phyloP scores from a whole-genome alignment of 2,113 vertebrate genomes.

The Petromus typicus region DNA sequence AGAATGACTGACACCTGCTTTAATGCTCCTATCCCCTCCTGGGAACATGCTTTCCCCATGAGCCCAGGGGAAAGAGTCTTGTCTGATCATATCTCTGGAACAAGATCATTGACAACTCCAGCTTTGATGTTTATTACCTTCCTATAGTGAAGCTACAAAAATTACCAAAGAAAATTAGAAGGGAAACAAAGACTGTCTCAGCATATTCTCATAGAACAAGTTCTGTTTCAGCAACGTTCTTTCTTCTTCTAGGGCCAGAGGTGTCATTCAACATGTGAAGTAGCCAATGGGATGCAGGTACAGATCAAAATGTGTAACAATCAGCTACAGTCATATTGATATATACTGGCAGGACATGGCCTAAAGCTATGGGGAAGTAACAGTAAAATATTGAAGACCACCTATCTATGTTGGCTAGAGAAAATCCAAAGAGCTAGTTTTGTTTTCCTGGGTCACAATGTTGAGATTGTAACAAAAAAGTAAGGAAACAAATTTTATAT shows the following conservation, averaged over 20 bases:
- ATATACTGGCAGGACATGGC: not conserved
- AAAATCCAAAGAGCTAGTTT: not conserved
- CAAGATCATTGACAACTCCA: slow-evolving; percentile 22
- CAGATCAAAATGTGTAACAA: not conserved
- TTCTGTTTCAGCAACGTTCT: slow-evolving; percentile 21
- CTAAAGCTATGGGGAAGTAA: not conserved
- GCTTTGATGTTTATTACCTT: slow-evolving; percentile 61
- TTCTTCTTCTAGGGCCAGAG: slow-evolving; percentile 1
- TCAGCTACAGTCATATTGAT: not conserved
- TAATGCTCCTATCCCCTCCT: slow-evolving; percentile 23
- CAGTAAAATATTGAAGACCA: not conserved
- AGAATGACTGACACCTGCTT: slow-evolving; percentile 39
- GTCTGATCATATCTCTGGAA: slow-evolving; percentile 48
- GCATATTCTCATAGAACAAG: slow-evolving; percentile 11
- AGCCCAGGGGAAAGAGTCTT: slow-evolving; percentile 46
- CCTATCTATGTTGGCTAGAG: not conserved
- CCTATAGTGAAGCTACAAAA: slow-evolving; percentile 41
- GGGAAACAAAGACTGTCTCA: slow-evolving; percentile 53
- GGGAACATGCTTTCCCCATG: slow-evolving; percentile 24
- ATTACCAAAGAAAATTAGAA: not conserved
- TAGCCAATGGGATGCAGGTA: not conserved
- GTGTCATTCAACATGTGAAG: slow-evolving; percentile 34
- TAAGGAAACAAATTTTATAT: too few species aligned
- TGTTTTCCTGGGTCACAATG: slow-evolving; percentile 11
- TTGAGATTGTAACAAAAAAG: too few species aligned